Base-by-base conservation (phyloP, 2,797 vertebrate genomes). In the Ctenopoma kingsleyae region DNA sequence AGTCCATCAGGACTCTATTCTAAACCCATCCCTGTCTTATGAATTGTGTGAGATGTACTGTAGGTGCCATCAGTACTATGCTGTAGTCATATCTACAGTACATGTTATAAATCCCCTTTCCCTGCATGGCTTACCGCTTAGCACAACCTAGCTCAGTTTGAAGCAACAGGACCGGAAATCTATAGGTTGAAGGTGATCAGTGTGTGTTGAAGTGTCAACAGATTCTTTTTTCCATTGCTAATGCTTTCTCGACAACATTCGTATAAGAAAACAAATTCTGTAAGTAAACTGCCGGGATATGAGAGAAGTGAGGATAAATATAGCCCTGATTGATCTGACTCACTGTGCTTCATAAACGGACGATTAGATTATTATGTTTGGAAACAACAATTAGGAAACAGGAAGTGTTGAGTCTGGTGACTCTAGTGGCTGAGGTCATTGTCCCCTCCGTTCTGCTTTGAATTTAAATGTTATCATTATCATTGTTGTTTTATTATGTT, bases 311-410 rank as follows among this genome's bases (percentile, higher is more conserved):
- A 63, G 65, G 55, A 52, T 61, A 78, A 78, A 84, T 81, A 67
- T 76, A 81, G 46, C 64, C n/a, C 15, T 1, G 1, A 40, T 41
- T 61, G 44, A 67, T 62, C 47, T 44, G 27, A 57, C 52, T 80
- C 58, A 53, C 61, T 71, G 59, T 61, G 41, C 64, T 77, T 76
- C 27, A 74, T 63, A 74, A 80, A 74, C 41, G 68, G 32, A 69
- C 57, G 58, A 74, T 48, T 64, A 55, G 55, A 49, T 67, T 86
- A 76, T 86, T 86, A 54, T 83, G 61, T 76, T 87, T 84, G 82
- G 80, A 76, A 77, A 43, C 27, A 52, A 32, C 67, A 36, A n/a
- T 60, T 62, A 76, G 83, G 80, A 84, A 82, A 75, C 62, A 72
- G 76, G 85, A 86, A 82, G 56, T 63, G 54, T 19, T 6, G 27